Evolutionary conservation across 1,140 invertebrate species (phyloP).

Genomic region (Semibalanus balanoides): DNA sequence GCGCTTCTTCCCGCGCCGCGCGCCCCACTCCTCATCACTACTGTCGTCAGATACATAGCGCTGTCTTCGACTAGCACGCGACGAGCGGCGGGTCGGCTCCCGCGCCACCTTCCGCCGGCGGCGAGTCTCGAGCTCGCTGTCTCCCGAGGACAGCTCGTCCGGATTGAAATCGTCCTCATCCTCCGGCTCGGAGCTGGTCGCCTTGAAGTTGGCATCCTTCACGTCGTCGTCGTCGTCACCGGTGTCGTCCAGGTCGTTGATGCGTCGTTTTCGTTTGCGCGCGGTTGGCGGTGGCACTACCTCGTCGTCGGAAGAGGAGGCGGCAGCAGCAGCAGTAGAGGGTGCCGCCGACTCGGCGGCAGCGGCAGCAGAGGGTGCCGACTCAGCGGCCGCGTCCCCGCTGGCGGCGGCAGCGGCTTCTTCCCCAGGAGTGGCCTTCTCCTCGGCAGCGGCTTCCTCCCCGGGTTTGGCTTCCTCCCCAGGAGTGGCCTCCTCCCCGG

Average conservation of each 20-base stretch:
- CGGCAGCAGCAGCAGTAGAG: too few species aligned
- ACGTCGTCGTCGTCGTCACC: background rate
- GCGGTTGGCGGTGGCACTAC: background rate
- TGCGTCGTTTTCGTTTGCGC: background rate
- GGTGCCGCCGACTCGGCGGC: too few species aligned
- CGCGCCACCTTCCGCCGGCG: slow-evolving; percentile 27
- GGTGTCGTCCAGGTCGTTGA: background rate
- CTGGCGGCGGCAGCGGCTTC: background rate
- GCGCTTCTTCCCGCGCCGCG: background rate
- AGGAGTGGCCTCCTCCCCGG: background rate
- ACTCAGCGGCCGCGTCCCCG: too few species aligned
- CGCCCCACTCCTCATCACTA: background rate
- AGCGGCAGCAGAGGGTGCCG: too few species aligned
- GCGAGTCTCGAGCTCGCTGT: slow-evolving; percentile 16
- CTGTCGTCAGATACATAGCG: background rate
- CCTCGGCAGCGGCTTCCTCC: too few species aligned
- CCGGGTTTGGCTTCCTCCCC: background rate
- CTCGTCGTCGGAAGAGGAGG: background rate
- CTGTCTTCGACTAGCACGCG: background rate
- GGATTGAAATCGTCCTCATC: slow-evolving; percentile 5
- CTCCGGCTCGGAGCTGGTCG: background rate
- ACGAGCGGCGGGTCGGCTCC: slow-evolving; percentile 10
- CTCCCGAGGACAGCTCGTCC: background rate
- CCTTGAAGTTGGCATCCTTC: background rate
- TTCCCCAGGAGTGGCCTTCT: background rate